phyloP scores from a whole-genome alignment of 1,140 invertebrate species.

The Myzus persicae region DNA sequence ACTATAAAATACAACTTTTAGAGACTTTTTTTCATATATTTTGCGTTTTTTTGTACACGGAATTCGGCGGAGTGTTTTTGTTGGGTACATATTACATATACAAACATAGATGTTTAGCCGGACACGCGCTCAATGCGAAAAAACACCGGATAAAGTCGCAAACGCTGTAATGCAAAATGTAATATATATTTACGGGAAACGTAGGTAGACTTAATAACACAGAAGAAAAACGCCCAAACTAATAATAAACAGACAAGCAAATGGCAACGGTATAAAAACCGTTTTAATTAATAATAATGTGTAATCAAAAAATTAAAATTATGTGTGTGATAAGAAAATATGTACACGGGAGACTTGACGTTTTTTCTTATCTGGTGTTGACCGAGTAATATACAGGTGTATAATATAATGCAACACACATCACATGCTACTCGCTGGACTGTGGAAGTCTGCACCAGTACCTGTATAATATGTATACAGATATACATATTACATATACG shows the following conservation, averaged over 20 bases:
- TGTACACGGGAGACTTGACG: background rate
- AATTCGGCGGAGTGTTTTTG: too few species aligned
- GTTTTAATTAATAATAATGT: slow-evolving; percentile 2
- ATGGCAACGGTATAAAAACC: background rate
- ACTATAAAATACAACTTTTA: too few species aligned
- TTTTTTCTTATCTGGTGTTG: background rate
- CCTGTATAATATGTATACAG: too few species aligned
- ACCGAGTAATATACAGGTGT: background rate
- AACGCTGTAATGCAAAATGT: background rate
- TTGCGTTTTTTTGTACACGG: too few species aligned
- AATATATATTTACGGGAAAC: background rate
- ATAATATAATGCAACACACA: background rate
- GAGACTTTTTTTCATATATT: too few species aligned
- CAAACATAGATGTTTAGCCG: background rate
- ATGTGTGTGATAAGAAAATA: background rate
- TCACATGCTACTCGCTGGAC: background rate
- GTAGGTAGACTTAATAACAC: background rate
- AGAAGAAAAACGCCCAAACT: background rate
- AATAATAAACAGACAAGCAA: background rate
- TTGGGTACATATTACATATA: too few species aligned
- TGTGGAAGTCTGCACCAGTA: background rate
- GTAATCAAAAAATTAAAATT: background rate
- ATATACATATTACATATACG: background rate
- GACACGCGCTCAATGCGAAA: background rate
- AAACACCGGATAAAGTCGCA: background rate